A percentile compares a stretch with the other conserved stretches of the same genome.
These are phyloP conservation scores for Cirrhinus molitorella DNA, from an alignment of 2,797 vertebrate genomes.

Conservation along the genomic window DNA sequence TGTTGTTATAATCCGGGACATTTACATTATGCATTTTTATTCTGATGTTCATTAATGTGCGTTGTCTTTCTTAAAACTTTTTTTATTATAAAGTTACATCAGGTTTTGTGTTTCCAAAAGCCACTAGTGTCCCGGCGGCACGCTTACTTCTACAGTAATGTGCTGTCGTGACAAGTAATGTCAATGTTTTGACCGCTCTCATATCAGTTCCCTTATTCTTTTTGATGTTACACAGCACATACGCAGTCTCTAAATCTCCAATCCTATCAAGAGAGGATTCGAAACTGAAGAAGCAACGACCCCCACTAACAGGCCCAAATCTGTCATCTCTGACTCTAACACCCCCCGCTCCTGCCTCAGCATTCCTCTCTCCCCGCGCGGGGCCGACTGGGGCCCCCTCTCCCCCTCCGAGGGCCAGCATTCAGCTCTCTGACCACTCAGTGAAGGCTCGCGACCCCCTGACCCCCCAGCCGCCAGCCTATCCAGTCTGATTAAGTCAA, in stretches of 20 bases:
- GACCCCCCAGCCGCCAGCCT: slow-evolving; percentile 84
- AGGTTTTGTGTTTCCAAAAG: slow-evolving; percentile 5
- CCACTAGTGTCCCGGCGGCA: neutral
- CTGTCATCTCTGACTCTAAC: slow-evolving; percentile 67
- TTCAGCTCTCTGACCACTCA: slow-evolving; percentile 88
- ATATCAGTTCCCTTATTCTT: slow-evolving; percentile 3
- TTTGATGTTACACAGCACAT: slow-evolving; percentile 35
- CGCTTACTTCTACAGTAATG: neutral
- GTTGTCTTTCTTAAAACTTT: neutral
- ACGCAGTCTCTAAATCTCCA: slow-evolving; percentile 48
- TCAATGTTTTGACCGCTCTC: slow-evolving; percentile 29
- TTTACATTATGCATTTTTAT: no score
- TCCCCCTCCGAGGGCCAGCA: slow-evolving; percentile 66
- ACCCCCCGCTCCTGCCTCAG: slow-evolving; percentile 64
- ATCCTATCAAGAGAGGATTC: slow-evolving; percentile 50
- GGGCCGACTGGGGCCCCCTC: slow-evolving; percentile 59
- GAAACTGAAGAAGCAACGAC: slow-evolving; percentile 56
- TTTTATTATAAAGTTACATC: no score
- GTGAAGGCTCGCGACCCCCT: slow-evolving; percentile 78
- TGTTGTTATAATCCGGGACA: neutral
- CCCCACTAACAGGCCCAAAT: slow-evolving; percentile 61
- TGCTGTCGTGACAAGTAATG: neutral
- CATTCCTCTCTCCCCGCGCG: slow-evolving; percentile 62
- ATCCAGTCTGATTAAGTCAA: slow-evolving; percentile 90
- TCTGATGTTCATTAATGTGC: neutral